phyloP scores from a whole-genome alignment of 2,888 invertebrate species.

The Antheraea yamamai region DNA sequence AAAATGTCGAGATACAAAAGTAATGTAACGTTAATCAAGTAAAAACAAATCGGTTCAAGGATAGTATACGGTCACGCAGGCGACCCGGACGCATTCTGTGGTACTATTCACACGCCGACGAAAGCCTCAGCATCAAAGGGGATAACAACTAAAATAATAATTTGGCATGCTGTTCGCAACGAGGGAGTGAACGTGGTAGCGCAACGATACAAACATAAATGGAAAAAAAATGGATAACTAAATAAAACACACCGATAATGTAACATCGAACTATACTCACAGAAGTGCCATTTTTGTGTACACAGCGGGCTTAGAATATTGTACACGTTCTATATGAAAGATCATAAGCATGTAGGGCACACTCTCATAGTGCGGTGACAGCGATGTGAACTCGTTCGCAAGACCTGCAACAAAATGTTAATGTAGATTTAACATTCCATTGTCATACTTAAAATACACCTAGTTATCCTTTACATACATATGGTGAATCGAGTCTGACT shows the following conservation, averaged over 20 bases:
- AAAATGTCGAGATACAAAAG: background rate
- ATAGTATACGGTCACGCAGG: slow-evolving; percentile 66
- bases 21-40: slow-evolving; percentile 26
- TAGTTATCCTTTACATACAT: background rate
- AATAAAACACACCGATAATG: slow-evolving; percentile 73
- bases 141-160: slow-evolving; percentile 73
- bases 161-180: slow-evolving; percentile 81
- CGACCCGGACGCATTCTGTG: slow-evolving; percentile 77
- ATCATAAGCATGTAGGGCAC: slow-evolving; percentile 70
- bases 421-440: background rate
- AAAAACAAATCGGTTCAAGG: slow-evolving; percentile 77
- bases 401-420: slow-evolving; percentile 68
- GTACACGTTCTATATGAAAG: slow-evolving; percentile 57
- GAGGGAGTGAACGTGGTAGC: slow-evolving; percentile 81
- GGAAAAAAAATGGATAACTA: slow-evolving; percentile 58
- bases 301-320: slow-evolving; percentile 56
- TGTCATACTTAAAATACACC: background rate
- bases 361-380: slow-evolving; percentile 75
- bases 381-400: slow-evolving; percentile 50
- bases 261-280: slow-evolving; percentile 72
- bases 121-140: slow-evolving; percentile 81
- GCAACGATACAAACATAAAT: slow-evolving; percentile 70
- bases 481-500: background rate
- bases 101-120: slow-evolving; percentile 79
- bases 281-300: slow-evolving; percentile 68